These are phyloP conservation scores for Tachystola acroxantha DNA, from an alignment of 2,888 invertebrate genomes.

Conservation along the genomic window DNA sequence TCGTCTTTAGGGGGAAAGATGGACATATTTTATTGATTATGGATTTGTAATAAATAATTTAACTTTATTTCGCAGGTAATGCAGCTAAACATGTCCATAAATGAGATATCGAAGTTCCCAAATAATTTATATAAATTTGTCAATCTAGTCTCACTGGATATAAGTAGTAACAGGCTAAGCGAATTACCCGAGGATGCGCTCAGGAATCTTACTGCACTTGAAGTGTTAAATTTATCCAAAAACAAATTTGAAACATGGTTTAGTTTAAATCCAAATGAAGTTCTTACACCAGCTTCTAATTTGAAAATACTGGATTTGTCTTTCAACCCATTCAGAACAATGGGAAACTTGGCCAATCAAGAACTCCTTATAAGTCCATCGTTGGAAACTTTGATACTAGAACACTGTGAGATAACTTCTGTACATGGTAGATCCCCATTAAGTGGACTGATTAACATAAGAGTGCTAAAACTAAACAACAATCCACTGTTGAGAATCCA, in stretches of 20 bases:
- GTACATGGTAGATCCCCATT: conserved; percentile 71
- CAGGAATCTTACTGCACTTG: conserved; percentile 72
- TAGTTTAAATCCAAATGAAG: conserved; percentile 72
- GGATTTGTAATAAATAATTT: conserved; percentile 22
- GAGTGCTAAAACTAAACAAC: conserved; percentile 69
- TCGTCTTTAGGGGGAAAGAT: too few species aligned
- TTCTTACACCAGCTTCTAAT: conserved; percentile 63
- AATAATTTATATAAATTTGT: conserved; percentile 37
- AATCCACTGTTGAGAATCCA: conserved; percentile 71
- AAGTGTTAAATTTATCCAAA: conserved; percentile 79
- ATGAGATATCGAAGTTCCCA: conserved; percentile 79
- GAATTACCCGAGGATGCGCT: conserved; percentile 66
- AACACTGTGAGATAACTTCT: conserved; percentile 79
- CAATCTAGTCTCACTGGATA: conserved; percentile 47
- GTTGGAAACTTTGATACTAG: conserved; percentile 78
- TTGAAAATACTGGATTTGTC: conserved; percentile 81
- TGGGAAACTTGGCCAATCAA: conserved; percentile 65
- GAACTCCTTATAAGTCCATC: conserved; percentile 78
- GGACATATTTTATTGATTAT: too few species aligned
- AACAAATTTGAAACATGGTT: conserved; percentile 80
- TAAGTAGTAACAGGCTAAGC: conserved; percentile 72
- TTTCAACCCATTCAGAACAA: conserved; percentile 76
- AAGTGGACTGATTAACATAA: conserved; percentile 70
- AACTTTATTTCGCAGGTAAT: conserved; percentile 68
- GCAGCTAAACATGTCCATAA: conserved; percentile 82